These are phyloP conservation scores for Eira barbara DNA, from an alignment of 2,113 vertebrate species.

Conservation along the genomic window DNA sequence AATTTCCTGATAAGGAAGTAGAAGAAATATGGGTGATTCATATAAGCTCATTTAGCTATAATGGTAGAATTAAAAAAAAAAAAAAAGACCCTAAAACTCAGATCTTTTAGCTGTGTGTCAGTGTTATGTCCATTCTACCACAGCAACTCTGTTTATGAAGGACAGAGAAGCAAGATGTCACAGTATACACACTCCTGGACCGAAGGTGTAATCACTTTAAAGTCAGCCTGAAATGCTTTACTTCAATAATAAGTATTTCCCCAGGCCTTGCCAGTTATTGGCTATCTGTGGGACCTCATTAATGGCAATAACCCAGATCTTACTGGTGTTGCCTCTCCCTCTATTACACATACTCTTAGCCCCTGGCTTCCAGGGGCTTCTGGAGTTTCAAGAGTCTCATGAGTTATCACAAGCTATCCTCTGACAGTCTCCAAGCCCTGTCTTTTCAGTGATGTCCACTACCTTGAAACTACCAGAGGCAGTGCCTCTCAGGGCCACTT, in stretches of 20 bases:
- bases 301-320: background rate
- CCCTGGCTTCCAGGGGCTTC: background rate
- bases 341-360: background rate
- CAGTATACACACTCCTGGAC: background rate
- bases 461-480: background rate
- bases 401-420: background rate
- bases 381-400: background rate
- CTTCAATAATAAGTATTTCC: background rate
- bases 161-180: background rate
- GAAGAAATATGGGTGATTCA: background rate
- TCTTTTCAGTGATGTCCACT: background rate
- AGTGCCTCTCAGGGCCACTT: accelerated
- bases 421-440: background rate
- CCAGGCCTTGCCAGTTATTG: background rate
- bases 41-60: background rate
- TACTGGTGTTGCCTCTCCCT: background rate
- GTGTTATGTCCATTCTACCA: background rate
- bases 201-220: background rate
- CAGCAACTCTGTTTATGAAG: background rate
- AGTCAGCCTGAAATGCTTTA: background rate
- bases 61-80: background rate
- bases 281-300: background rate
- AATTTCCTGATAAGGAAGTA: background rate
- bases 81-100: background rate
- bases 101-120: background rate